Percentiles rank a stretch among this genome's conserved stretches.
Conservation (phyloP, 2,888 invertebrate genomes). For the Neoitamus cyanurus region DNA sequence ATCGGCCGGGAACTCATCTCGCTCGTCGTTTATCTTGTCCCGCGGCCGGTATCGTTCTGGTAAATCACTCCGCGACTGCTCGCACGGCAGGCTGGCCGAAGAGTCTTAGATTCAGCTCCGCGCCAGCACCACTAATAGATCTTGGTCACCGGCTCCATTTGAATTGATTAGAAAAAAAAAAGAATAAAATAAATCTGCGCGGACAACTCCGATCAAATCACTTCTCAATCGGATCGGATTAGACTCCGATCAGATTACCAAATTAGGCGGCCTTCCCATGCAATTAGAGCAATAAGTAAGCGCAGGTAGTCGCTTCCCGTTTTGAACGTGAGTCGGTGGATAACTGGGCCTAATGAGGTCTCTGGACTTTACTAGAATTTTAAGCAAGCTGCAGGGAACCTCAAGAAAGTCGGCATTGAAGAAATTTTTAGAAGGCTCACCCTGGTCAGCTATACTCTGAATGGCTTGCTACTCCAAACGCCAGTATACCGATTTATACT, state of each 20-base stretch:
- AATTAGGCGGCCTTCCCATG: slow-evolving; percentile 29
- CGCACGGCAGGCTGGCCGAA: neutral
- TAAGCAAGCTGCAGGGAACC: neutral
- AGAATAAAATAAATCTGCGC: neutral
- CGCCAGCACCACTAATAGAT: neutral
- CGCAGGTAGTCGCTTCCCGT: neutral
- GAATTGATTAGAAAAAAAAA: slow-evolving; percentile 15
- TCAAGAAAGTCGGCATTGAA: neutral
- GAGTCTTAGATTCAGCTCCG: neutral
- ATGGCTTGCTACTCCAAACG: too few relatives aligned
- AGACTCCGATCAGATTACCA: slow-evolving; percentile 27
- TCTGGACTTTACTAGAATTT: neutral
- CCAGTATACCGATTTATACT: too few relatives aligned
- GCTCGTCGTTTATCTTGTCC: slow-evolving; percentile 30
- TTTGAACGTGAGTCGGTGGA: slow-evolving; percentile 16
- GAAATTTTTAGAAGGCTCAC: neutral
- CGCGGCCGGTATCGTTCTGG: neutral
- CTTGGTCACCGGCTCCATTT: neutral
- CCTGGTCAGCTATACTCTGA: neutral
- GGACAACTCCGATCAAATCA: slow-evolving; percentile 4
- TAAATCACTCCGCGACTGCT: slow-evolving; percentile 19
- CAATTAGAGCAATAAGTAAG: slow-evolving; percentile 28
- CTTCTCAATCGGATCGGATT: slow-evolving; percentile 2
- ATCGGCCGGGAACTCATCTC: neutral
- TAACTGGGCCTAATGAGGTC: neutral